Conservation (phyloP, 1,140 invertebrate genomes). For the Rhyzopertha dominica region DNA sequence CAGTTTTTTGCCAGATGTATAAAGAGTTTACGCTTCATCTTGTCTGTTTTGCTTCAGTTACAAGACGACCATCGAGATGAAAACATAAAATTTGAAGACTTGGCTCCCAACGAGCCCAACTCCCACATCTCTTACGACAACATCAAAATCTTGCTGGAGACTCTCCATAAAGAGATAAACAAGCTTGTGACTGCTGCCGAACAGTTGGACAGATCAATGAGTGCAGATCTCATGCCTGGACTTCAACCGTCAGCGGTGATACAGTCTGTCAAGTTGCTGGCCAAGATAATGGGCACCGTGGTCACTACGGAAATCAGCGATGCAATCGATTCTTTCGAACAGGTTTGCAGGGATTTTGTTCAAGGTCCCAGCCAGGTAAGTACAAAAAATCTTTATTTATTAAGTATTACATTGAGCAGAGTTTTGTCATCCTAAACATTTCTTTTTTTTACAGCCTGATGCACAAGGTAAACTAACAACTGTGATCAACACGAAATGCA, state of each 20-base stretch:
- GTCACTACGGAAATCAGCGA: conserved; percentile 80
- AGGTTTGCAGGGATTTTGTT: conserved; percentile 50
- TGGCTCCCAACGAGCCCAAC: conserved; percentile 67
- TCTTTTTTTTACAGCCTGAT: neutral
- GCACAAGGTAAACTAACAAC: neutral
- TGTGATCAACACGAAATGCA: conserved; percentile 54
- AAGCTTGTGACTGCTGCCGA: conserved; percentile 61
- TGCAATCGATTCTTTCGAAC: conserved; percentile 65
- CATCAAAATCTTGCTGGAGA: conserved; percentile 75
- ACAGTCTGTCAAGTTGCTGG: conserved; percentile 90
- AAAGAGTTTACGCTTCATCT: no score
- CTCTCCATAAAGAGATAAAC: conserved; percentile 74
- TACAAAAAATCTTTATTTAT: conserved; percentile 43
- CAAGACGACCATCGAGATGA: conserved; percentile 72
- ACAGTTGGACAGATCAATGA: conserved; percentile 51
- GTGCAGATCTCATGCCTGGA: conserved; percentile 44
- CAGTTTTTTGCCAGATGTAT: no score
- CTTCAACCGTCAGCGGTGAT: conserved; percentile 61
- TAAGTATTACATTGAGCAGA: neutral
- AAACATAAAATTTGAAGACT: conserved; percentile 64
- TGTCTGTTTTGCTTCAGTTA: conserved; percentile 41
- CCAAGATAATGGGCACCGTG: conserved; percentile 78
- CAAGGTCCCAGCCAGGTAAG: conserved; percentile 40
- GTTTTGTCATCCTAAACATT: conserved; percentile 1
- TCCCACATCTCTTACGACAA: conserved; percentile 71